Conservation (phyloP, 1,140 invertebrate genomes). For the Hetaerina americana region DNA sequence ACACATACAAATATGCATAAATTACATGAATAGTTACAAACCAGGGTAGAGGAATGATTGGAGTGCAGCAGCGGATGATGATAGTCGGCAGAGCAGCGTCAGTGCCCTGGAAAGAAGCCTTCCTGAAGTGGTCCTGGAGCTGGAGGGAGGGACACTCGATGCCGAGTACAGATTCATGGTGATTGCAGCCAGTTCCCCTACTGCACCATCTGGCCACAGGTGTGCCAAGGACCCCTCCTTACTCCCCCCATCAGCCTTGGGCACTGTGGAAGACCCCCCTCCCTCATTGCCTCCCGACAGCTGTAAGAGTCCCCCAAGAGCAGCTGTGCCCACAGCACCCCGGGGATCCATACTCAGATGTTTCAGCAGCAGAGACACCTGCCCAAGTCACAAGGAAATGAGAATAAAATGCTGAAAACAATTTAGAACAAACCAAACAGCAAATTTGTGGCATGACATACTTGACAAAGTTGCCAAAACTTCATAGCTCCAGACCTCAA, state of each 20-base stretch:
- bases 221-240: conserved; percentile 36
- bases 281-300: background rate
- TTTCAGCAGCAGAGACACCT: conserved; percentile 41
- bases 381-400: conserved; percentile 10
- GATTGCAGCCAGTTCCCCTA: conserved; percentile 45
- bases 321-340: conserved; percentile 45
- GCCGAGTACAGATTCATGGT: conserved; percentile 27
- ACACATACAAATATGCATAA: too few species aligned
- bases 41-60: conserved; percentile 32
- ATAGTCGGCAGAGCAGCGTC: conserved; percentile 20
- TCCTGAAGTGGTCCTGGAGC: conserved; percentile 35
- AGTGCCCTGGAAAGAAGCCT: background rate
- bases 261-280: background rate
- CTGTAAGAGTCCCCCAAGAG: background rate
- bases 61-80: conserved; percentile 39
- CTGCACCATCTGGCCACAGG: conserved; percentile 60
- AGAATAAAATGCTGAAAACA: background rate
- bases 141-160: conserved; percentile 25
- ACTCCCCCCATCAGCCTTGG: too few species aligned
- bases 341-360: conserved; percentile 49
- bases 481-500: too few species aligned
- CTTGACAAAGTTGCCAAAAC: too few species aligned
- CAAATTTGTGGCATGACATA: background rate
- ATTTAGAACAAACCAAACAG: background rate
- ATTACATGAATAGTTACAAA: too few species aligned